Conservation (phyloP, 2,888 invertebrate genomes). For the Apamea sordens region DNA sequence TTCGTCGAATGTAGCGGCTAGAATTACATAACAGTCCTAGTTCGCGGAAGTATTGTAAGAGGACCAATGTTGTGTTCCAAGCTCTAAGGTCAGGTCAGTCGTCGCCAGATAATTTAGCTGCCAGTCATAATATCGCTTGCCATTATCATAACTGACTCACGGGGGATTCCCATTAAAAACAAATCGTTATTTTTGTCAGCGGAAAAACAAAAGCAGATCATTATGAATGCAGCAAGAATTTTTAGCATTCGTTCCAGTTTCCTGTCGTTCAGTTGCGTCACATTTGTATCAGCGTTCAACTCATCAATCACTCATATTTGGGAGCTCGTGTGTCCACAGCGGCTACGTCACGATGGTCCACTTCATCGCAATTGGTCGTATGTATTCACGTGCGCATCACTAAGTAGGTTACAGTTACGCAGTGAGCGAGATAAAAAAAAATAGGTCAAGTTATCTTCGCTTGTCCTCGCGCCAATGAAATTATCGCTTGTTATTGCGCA, state of each 20-base stretch:
- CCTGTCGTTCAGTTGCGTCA: conserved; percentile 69
- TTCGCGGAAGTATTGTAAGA: conserved; percentile 74
- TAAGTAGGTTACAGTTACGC: conserved; percentile 88
- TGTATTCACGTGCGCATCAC: conserved; percentile 79
- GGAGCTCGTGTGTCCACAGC: conserved; percentile 68
- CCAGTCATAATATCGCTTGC: conserved; percentile 24
- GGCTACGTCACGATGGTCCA: conserved; percentile 73
- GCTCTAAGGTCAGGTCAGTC: conserved; percentile 55
- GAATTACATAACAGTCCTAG: conserved; percentile 75
- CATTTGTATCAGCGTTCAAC: conserved; percentile 58
- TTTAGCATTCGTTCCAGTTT: conserved; percentile 29
- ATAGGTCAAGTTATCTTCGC: conserved; percentile 90
- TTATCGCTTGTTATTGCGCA: conserved; percentile 87
- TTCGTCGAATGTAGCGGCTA: conserved; percentile 73
- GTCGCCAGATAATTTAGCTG: conserved; percentile 48
- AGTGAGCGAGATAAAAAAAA: conserved; percentile 88
- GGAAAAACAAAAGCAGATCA: conserved; percentile 28
- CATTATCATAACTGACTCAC: conserved; percentile 60
- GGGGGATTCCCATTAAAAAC: conserved; percentile 54
- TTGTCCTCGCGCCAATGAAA: conserved; percentile 89
- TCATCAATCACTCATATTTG: conserved; percentile 71
- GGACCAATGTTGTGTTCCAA: conserved; percentile 39
- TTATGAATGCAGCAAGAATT: conserved; percentile 28
- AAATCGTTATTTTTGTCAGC: conserved; percentile 11
- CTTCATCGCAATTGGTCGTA: conserved; percentile 78